Percentiles rank a stretch among this genome's conserved stretches.
phyloP scores from a whole-genome alignment of 2,113 vertebrate genomes.

The Ceyx melanurus region DNA sequence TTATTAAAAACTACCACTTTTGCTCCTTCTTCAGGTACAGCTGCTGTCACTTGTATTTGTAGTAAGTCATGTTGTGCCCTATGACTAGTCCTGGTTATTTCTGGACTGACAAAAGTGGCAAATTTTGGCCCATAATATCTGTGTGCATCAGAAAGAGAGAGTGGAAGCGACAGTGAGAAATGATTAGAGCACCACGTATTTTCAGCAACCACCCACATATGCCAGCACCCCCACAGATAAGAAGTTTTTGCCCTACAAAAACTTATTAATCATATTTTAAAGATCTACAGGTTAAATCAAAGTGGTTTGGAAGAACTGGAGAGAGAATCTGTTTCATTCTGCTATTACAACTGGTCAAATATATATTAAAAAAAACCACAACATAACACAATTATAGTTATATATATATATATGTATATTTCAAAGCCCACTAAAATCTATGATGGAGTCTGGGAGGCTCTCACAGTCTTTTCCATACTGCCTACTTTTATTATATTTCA shows the following conservation, averaged over 20 bases:
- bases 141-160: conserved; percentile 12
- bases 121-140: conserved; percentile 11
- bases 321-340: not conserved
- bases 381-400: not conserved
- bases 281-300: not conserved
- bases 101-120: conserved; percentile 17
- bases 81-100: conserved; percentile 47
- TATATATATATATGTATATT: too few relatives aligned
- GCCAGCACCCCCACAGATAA: not conserved
- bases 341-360: not conserved
- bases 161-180: conserved; percentile 1
- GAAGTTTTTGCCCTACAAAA: not conserved
- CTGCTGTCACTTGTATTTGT: not conserved
- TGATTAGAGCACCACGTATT: conserved; percentile 9
- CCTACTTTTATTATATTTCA: not conserved
- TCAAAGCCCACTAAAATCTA: not conserved
- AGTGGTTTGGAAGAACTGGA: not conserved
- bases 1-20: not conserved
- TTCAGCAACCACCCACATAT: conserved; percentile 26
- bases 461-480: not conserved
- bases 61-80: conserved; percentile 29
- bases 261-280: conserved; percentile 27
- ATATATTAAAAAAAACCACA: not conserved
- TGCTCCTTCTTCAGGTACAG: not conserved
- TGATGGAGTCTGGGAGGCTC: not conserved